Percentiles rank a stretch among this genome's conserved stretches.
Conservation (phyloP, 2,888 invertebrate species). For the Lasioglossum oenotherae region DNA sequence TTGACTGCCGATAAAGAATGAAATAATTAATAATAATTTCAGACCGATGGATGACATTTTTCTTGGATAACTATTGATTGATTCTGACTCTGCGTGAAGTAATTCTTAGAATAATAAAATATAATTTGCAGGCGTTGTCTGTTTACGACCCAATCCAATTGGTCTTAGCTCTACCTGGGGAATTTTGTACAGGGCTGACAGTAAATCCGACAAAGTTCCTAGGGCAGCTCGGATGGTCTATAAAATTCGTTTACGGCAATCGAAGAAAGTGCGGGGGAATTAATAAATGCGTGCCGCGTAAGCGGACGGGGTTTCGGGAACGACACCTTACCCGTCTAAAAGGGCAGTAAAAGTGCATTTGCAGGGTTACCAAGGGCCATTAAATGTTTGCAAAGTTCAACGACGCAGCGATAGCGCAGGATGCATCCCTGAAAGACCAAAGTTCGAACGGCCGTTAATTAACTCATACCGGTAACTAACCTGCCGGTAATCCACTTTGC, state of each 20-base stretch:
- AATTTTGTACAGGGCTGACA: neutral
- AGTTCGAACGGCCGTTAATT: constrained; percentile 73
- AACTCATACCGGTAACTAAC: constrained; percentile 62
- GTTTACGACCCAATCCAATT: neutral
- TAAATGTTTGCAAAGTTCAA: constrained; percentile 58
- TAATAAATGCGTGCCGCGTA: neutral
- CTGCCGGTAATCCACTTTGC: constrained; percentile 68
- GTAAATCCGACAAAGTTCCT: constrained; percentile 2
- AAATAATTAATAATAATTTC: neutral
- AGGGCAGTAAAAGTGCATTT: constrained; percentile 54
- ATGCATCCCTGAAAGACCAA: constrained; percentile 58
- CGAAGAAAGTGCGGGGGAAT: neutral
- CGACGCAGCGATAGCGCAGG: constrained; percentile 51
- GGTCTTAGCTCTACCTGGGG: neutral
- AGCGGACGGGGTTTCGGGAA: neutral
- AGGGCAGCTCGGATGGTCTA: neutral
- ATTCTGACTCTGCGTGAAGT: neutral
- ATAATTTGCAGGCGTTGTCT: neutral
- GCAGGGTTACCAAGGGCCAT: constrained; percentile 45
- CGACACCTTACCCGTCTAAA: constrained; percentile 12
- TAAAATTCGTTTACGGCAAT: constrained; percentile 13
- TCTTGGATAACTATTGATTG: neutral
- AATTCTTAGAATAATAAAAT: neutral
- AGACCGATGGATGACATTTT: neutral
- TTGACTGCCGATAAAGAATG: neutral